These are phyloP conservation scores for Charadrius vociferus DNA, from an alignment of 2,113 vertebrate genomes.

Conservation along the genomic window DNA sequence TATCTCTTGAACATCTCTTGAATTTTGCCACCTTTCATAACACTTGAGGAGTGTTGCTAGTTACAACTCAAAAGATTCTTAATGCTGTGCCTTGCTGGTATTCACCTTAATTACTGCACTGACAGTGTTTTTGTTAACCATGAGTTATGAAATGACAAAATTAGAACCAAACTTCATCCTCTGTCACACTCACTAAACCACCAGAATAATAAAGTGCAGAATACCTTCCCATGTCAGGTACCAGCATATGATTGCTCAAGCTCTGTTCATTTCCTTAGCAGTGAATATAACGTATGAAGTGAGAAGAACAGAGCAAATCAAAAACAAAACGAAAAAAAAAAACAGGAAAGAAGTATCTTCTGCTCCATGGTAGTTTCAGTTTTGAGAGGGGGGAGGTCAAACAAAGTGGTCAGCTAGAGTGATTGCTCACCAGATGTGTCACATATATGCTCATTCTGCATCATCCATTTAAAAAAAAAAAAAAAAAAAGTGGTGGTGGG, in stretches of 20 bases:
- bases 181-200: neutral
- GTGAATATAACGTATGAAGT: neutral
- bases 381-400: neutral
- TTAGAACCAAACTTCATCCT: neutral
- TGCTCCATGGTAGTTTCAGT: neutral
- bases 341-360: neutral
- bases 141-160: slow-evolving; percentile 33
- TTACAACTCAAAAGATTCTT: slow-evolving; percentile 54
- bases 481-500: neutral
- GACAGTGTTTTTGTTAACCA: slow-evolving; percentile 32
- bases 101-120: slow-evolving; percentile 59
- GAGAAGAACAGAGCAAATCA: neutral
- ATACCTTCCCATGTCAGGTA: slow-evolving; percentile 30
- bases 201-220: slow-evolving; percentile 32
- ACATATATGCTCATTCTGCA: neutral
- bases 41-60: slow-evolving; percentile 36
- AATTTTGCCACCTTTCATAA: slow-evolving; percentile 59
- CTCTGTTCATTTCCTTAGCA: neutral
- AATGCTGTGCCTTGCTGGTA: slow-evolving; percentile 19
- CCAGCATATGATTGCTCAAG: neutral
- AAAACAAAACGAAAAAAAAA: neutral
- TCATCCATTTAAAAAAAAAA: neutral
- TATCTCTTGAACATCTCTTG: slow-evolving; percentile 59
- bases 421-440: neutral
- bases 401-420: neutral